Evolutionary conservation across 2,113 vertebrate species (phyloP).

Genomic region (Peromyscus maniculatus): DNA sequence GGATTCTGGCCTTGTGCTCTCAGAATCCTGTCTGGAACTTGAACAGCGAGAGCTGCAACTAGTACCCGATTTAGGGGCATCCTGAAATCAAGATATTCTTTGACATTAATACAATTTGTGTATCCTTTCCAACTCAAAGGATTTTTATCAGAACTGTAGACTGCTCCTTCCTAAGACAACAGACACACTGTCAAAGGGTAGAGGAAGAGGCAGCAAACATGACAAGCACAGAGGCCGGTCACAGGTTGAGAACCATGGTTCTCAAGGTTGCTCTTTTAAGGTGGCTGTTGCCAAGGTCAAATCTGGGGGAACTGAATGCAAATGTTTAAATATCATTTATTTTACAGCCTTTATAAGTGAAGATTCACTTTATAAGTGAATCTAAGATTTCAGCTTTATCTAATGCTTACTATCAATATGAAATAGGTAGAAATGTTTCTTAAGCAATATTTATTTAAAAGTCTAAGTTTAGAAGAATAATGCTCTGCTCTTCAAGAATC

Average conservation of each 20-base stretch:
- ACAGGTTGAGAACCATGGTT: not conserved
- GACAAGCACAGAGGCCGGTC: not conserved
- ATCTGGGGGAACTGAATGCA: constrained; percentile 2
- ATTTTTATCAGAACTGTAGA: constrained; percentile 55
- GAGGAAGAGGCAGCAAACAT: constrained; percentile 38
- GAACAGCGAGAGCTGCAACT: constrained; percentile 98
- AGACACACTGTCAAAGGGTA: constrained; percentile 58
- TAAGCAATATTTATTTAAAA: constrained; percentile 59
- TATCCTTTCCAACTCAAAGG: constrained; percentile 62
- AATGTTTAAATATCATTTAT: constrained; percentile 23
- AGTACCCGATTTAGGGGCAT: constrained; percentile 94
- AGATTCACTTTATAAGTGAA: constrained; percentile 26
- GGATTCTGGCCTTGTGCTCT: constrained; percentile 96
- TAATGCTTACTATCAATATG: not conserved
- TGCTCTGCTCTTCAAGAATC: constrained; percentile 30
- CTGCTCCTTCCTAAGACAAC: constrained; percentile 46
- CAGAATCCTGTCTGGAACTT: constrained; percentile 96
- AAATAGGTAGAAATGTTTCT: not conserved
- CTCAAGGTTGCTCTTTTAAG: not conserved
- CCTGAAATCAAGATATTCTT: constrained; percentile 88
- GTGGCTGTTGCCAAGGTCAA: not conserved
- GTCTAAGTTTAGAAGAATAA: constrained; percentile 31
- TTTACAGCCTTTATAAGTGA: constrained; percentile 5
- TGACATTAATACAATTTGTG: constrained; percentile 77
- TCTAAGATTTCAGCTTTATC: constrained; percentile 47